Conservation (phyloP, 2,888 invertebrate genomes). For the Amiota minor region DNA sequence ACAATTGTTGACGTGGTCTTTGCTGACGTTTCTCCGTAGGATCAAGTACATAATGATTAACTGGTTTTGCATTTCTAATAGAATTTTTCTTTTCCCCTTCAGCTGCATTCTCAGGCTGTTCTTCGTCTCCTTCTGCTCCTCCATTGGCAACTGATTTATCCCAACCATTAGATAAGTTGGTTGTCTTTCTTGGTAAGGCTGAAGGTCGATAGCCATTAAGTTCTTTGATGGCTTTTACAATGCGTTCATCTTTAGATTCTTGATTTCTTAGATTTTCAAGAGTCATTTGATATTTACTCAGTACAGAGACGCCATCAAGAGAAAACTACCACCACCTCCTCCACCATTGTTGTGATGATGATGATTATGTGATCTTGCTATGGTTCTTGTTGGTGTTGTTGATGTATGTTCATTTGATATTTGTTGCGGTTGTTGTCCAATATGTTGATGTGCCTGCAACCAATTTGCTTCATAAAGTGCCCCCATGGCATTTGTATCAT, state of each 20-base stretch:
- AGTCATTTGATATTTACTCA: conserved; percentile 79
- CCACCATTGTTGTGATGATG: not conserved
- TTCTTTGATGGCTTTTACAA: conserved; percentile 77
- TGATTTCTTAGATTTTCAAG: conserved; percentile 75
- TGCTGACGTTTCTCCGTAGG: conserved; percentile 63
- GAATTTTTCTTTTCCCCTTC: not conserved
- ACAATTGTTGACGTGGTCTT: conserved; percentile 69
- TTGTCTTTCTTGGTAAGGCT: conserved; percentile 76
- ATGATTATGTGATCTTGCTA: not conserved
- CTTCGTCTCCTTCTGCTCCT: conserved; percentile 34
- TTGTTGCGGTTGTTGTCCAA: conserved; percentile 12
- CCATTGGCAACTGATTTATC: conserved; percentile 71
- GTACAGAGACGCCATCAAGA: conserved; percentile 69
- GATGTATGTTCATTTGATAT: conserved; percentile 3
- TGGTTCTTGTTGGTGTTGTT: conserved; percentile 9
- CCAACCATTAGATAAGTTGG: conserved; percentile 77
- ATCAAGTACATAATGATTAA: conserved; percentile 68
- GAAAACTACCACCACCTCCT: conserved; percentile 54
- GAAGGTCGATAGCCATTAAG: conserved; percentile 79
- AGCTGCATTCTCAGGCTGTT: not conserved
- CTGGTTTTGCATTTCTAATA: conserved; percentile 9
- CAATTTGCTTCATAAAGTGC: conserved; percentile 89
- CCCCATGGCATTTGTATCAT: conserved; percentile 82
- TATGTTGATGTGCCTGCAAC: conserved; percentile 79
- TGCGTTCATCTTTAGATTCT: conserved; percentile 60